Conservation (phyloP, 2,797 vertebrate species). For the Tenualosa thibaudeaui region DNA sequence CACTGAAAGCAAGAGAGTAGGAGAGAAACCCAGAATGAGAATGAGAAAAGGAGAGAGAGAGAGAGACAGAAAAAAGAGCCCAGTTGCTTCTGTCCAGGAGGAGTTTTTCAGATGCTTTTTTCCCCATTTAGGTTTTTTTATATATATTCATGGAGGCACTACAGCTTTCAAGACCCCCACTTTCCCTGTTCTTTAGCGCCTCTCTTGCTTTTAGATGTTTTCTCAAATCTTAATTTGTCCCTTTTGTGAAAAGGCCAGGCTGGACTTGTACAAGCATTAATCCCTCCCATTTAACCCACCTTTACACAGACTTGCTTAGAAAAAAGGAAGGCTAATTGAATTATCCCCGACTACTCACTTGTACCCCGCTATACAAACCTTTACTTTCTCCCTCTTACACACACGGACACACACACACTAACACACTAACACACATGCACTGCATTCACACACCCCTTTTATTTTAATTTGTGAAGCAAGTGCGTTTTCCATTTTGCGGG, state of each 20-base stretch:
- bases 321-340: slow-evolving; percentile 92
- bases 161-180: slow-evolving; percentile 67
- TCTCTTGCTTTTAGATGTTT: slow-evolving; percentile 77
- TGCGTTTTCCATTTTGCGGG: slow-evolving; percentile 93
- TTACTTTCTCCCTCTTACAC: slow-evolving; percentile 35
- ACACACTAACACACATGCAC: slow-evolving; percentile 55
- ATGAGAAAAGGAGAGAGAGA: slow-evolving; percentile 24
- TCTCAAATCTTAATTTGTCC: slow-evolving; percentile 86
- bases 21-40: slow-evolving; percentile 35
- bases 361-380: slow-evolving; percentile 60
- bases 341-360: slow-evolving; percentile 83
- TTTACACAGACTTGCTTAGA: slow-evolving; percentile 62
- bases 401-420: slow-evolving; percentile 40
- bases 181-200: slow-evolving; percentile 66
- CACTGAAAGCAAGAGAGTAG: slow-evolving; percentile 60
- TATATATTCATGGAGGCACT: slow-evolving; percentile 65
- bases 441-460: slow-evolving; percentile 75
- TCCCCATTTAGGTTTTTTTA: slow-evolving; percentile 46
- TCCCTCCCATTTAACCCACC: slow-evolving; percentile 88
- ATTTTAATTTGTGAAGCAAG: slow-evolving; percentile 99
- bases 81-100: slow-evolving; percentile 54
- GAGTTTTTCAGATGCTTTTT: slow-evolving; percentile 37
- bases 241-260: slow-evolving; percentile 85
- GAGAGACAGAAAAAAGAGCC: slow-evolving; percentile 45
- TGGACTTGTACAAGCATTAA: slow-evolving; percentile 92